These are phyloP conservation scores for Turdus rufiventris DNA, from an alignment of 2,113 vertebrate species.

Conservation along the genomic window DNA sequence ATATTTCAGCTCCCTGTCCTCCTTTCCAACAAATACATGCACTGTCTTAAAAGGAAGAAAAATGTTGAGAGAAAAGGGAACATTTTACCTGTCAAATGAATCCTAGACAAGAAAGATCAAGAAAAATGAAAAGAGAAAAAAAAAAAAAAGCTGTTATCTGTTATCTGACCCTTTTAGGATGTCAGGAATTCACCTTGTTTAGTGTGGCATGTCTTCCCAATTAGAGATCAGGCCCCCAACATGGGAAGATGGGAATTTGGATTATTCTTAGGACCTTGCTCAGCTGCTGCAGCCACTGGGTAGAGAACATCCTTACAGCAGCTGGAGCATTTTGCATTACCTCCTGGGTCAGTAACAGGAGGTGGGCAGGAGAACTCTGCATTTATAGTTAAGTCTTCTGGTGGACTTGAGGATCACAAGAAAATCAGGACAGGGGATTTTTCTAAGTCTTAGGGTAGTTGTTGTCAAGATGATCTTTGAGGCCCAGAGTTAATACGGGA, in stretches of 20 bases:
- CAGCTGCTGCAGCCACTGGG: not conserved
- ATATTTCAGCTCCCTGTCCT: not conserved
- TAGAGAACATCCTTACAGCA: not conserved
- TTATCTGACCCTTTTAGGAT: not conserved
- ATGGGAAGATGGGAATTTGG: not conserved
- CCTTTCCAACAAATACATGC: not conserved
- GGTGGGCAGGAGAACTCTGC: not conserved
- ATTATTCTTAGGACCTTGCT: not conserved
- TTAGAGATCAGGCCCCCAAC: not conserved
- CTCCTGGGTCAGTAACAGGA: not conserved
- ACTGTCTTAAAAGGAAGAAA: not conserved
- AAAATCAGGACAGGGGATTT: not conserved
- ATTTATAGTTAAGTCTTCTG: fast-evolving
- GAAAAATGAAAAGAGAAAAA: not conserved
- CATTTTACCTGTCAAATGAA: not conserved
- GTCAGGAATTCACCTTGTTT: not conserved
- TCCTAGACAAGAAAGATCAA: not conserved
- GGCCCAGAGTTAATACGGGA: not conserved
- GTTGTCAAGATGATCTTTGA: not conserved
- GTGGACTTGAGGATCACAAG: not conserved
- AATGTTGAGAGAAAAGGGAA: not conserved
- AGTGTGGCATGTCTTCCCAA: not conserved
- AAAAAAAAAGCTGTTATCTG: not conserved
- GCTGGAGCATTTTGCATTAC: not conserved
- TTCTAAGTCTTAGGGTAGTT: not conserved